Base-by-base conservation (phyloP, 2,113 vertebrate genomes). In the Caranx ignobilis region DNA sequence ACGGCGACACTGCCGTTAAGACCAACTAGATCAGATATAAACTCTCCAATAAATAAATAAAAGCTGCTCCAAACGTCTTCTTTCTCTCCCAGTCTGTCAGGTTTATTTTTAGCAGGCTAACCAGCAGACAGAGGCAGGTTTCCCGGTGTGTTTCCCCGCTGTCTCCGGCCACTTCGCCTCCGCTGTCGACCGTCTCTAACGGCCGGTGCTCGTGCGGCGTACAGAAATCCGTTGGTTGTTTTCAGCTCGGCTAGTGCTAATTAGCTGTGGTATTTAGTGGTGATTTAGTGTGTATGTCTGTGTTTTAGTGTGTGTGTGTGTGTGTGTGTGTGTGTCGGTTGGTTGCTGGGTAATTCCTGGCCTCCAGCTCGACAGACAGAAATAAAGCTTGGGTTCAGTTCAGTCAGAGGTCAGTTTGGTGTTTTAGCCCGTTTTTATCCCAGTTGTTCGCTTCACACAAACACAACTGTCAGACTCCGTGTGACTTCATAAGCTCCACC, bases 21-120 rank as follows among this genome's bases (percentile, higher is more conserved):
- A 64, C 0, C 1, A 2, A 31, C 16, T 1, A 6, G 5, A 8
- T 11, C 2, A 34, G 26, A 11, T 26, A 55, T 8, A 48, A 18
- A 48, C 3, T 19, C 8, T 13, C 0, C 19, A 21, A n/a, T 2
- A 12, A 21, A 68, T 11, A 37, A 52, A 34, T 35, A 18, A 35
- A 31, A 35, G 70, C 56, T 1, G 65, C 39, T 62, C 13, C 57
- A 34, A 35, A 16, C 60, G 35, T 54, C 64, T 56, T 45, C 79
- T 55, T 45, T 75, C n/a, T 0, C 2, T 56, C 34, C 15, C 35
- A n/a, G 73, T 37, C 69, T 72, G 61, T 62, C 70, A 62, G 70
- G 85, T 79, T 81, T 88, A 88, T 92, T 92, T 89, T 77, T 90
- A 85, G 81, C 80, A 26, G 55, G 71, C 76, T 52, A 34, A 15